A percentile compares a stretch with the other conserved stretches of the same genome.
Conservation (phyloP, 2,113 vertebrate species). For the Lipotes vexillifer region DNA sequence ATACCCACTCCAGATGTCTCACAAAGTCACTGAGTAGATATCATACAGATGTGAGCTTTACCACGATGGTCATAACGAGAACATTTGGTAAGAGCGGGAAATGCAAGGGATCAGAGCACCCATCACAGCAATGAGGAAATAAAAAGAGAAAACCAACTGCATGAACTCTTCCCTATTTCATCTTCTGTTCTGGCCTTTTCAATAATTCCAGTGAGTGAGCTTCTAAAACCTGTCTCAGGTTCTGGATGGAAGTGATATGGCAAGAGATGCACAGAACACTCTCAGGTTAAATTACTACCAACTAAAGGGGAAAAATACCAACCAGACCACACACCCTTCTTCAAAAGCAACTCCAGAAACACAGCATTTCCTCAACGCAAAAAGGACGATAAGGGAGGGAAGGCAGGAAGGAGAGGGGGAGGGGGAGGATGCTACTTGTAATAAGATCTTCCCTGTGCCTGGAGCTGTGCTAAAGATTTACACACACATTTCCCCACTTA, state of each 20-base stretch:
- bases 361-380: background rate
- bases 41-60: background rate
- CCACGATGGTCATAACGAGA: background rate
- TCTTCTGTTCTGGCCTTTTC: background rate
- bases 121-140: background rate
- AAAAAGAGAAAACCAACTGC: background rate
- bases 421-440: fast-evolving
- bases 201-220: background rate
- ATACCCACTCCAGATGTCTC: background rate
- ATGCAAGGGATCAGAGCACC: background rate
- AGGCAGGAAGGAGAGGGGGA: fast-evolving
- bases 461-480: no score
- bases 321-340: background rate
- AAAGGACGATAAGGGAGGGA: background rate
- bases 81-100: background rate
- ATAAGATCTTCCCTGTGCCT: background rate
- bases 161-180: background rate
- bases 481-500: background rate
- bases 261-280: background rate
- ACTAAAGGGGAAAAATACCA: background rate
- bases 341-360: background rate
- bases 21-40: background rate
- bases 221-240: background rate
- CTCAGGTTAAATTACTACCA: background rate
- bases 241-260: background rate